Evolutionary conservation across 1,140 invertebrate genomes (phyloP).

Genomic region (Drosophila sp.): DNA sequence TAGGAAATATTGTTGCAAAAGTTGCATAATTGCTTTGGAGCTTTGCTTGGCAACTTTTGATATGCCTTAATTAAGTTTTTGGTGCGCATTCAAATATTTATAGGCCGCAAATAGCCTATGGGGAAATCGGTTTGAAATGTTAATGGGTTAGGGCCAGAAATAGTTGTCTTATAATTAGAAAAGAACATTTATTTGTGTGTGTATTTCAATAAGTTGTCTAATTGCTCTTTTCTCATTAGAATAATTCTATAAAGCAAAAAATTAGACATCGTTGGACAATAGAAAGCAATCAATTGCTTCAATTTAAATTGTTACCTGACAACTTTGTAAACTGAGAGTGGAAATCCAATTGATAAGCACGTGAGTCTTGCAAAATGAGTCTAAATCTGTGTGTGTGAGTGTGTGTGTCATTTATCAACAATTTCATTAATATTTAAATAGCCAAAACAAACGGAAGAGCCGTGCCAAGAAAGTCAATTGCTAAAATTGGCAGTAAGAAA

Average conservation of each 20-base stretch:
- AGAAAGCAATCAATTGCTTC: conserved; percentile 29
- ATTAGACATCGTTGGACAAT: conserved; percentile 1
- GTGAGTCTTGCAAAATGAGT: conserved; percentile 20
- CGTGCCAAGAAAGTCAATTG: conserved; percentile 58
- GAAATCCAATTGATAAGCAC: conserved; percentile 45
- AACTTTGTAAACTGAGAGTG: conserved; percentile 30
- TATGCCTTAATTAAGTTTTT: conserved; percentile 60
- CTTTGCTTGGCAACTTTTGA: conserved; percentile 57
- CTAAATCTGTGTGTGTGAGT: conserved; percentile 15
- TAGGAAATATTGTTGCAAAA: conserved; percentile 47
- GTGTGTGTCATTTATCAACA: conserved; percentile 41
- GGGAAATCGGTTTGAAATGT: conserved; percentile 48
- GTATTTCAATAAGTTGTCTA: not conserved
- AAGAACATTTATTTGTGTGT: not conserved
- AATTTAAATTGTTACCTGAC: conserved; percentile 19
- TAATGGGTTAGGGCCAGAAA: conserved; percentile 59
- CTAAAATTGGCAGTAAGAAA: conserved; percentile 43
- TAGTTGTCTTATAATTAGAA: conserved; percentile 51
- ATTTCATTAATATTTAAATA: conserved; percentile 59
- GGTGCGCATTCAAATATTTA: conserved; percentile 53
- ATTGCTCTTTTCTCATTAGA: conserved; percentile 2
- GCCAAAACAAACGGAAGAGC: conserved; percentile 45
- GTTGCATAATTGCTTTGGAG: conserved; percentile 55
- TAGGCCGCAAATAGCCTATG: conserved; percentile 47
- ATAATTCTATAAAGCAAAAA: not conserved